Percentiles rank a stretch among this genome's conserved stretches.
These are phyloP conservation scores for Polydrusus cervinus DNA, from an alignment of 2,888 invertebrate species.

Conservation along the genomic window DNA sequence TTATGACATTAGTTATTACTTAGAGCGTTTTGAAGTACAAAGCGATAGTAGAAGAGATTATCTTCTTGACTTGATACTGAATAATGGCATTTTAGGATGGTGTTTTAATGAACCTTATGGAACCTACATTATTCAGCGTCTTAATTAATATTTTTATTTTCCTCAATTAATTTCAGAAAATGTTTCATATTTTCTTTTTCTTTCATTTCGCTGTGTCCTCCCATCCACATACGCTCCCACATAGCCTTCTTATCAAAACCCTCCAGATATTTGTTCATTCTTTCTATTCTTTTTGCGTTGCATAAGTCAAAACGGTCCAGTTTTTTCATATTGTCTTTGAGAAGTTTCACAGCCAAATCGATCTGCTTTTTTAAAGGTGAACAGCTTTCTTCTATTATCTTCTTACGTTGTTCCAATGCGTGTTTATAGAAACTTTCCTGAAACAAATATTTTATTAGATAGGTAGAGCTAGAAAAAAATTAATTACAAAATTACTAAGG, in stretches of 20 bases:
- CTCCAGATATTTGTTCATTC: neutral
- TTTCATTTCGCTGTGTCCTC: neutral
- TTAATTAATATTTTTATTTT: neutral
- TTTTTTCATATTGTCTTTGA: slow-evolving; percentile 1
- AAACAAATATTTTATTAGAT: neutral
- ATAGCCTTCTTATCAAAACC: neutral
- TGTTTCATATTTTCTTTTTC: neutral
- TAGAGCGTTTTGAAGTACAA: too few relatives aligned
- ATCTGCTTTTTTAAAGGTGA: slow-evolving; percentile 17
- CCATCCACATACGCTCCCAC: neutral
- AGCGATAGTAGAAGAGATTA: too few relatives aligned
- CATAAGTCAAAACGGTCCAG: neutral
- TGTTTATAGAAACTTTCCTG: slow-evolving; percentile 8
- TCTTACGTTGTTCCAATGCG: neutral
- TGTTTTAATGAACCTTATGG: neutral
- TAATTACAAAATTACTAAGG: too few relatives aligned
- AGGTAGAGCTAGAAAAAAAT: too few relatives aligned
- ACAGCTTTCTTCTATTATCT: slow-evolving; percentile 7
- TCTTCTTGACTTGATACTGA: too few relatives aligned
- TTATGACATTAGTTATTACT: too few relatives aligned
- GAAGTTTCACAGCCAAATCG: neutral
- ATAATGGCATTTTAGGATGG: too few relatives aligned
- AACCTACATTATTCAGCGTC: too few relatives aligned
- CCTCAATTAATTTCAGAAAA: neutral
- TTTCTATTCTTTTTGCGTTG: slow-evolving; percentile 8